A percentile compares a stretch with the other conserved stretches of the same genome.
These are phyloP conservation scores for Blastomussa wellsi DNA, from an alignment of 92 coral and sea anemone genomes.

Conservation along the genomic window DNA sequence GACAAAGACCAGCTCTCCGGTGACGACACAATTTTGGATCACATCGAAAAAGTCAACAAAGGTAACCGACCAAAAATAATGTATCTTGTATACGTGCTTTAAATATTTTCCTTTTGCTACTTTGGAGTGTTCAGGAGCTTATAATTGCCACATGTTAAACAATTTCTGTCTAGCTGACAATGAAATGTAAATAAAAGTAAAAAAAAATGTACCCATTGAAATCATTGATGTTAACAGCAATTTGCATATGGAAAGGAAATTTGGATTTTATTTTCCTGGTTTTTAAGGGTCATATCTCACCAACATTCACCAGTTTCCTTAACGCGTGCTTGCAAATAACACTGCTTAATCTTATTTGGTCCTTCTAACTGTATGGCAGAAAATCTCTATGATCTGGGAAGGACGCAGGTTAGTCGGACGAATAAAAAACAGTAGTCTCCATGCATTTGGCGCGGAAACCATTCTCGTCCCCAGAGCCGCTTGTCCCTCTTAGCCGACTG, in stretches of 20 bases:
- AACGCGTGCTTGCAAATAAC: background rate
- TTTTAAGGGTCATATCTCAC: background rate
- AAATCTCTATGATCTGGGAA: too few relatives aligned
- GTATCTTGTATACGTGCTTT: background rate
- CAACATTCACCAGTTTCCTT: background rate
- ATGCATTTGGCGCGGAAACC: too few relatives aligned
- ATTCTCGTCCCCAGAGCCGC: too few relatives aligned
- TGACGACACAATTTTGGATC: conserved; percentile 33
- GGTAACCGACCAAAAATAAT: background rate
- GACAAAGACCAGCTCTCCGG: background rate
- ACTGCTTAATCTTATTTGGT: background rate
- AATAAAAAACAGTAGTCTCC: too few relatives aligned
- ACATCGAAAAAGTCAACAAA: conserved; percentile 36
- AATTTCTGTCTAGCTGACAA: conserved; percentile 1
- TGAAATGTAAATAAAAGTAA: conserved; percentile 3
- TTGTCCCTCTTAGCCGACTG: too few relatives aligned
- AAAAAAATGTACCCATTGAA: background rate
- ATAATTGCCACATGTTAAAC: conserved; percentile 17
- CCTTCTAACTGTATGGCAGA: background rate
- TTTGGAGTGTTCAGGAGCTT: conserved; percentile 1
- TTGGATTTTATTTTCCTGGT: background rate
- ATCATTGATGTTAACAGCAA: background rate
- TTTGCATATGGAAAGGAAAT: background rate
- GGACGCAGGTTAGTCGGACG: too few relatives aligned
- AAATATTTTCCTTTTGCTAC: background rate